Evolutionary conservation across 2,888 invertebrate species (phyloP).

Genomic region (Rhagonycha lutea): DNA sequence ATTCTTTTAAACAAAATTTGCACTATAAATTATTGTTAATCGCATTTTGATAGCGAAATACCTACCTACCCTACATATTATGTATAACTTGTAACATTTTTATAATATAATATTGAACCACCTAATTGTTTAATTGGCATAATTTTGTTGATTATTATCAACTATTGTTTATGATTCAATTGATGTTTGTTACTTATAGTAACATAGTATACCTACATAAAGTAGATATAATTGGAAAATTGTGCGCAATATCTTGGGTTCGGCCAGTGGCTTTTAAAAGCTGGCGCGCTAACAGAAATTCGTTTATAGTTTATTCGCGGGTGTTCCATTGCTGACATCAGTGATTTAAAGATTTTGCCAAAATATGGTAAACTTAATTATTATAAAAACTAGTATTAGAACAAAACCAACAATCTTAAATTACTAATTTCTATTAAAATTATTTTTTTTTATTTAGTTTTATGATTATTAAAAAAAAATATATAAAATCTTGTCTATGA

Average conservation of each 20-base stretch:
- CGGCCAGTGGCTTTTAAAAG: conserved; percentile 22
- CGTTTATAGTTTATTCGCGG: conserved; percentile 39
- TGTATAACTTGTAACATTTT: too few relatives aligned
- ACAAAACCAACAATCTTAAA: background rate
- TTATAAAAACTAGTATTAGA: background rate
- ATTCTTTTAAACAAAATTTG: too few relatives aligned
- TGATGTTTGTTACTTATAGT: background rate
- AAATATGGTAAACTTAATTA: background rate
- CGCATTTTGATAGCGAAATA: too few relatives aligned
- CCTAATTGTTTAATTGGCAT: background rate
- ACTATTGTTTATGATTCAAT: background rate
- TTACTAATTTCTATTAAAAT: background rate
- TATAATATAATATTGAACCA: background rate
- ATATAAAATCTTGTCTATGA: too few relatives aligned
- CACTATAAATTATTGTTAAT: too few relatives aligned
- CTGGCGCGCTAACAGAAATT: conserved; percentile 7
- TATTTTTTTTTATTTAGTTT: too few relatives aligned
- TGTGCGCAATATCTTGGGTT: conserved; percentile 22
- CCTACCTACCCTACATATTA: too few relatives aligned
- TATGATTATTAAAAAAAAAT: too few relatives aligned
- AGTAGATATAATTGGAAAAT: background rate
- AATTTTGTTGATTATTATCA: background rate
- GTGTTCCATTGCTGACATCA: conserved; percentile 49
- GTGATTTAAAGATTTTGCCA: conserved; percentile 7
- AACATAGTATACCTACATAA: too few relatives aligned